These are phyloP conservation scores for Drosophila tripunctata DNA, from an alignment of 2,888 invertebrate species.

Conservation along the genomic window DNA sequence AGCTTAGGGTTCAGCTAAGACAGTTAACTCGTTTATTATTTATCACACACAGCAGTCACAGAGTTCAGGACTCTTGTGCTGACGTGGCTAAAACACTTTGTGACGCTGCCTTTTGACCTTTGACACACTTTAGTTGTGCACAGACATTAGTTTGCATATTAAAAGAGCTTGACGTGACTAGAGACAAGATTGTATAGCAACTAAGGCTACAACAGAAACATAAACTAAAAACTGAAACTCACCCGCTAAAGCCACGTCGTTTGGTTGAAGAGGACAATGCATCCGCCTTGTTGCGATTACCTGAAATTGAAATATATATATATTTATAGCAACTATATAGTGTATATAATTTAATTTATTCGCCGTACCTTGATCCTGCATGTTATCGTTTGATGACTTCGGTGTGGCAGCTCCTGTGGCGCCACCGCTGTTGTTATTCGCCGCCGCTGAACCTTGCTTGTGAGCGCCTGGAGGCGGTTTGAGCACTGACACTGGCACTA, in stretches of 20 bases:
- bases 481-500: slow-evolving; percentile 91
- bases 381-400: slow-evolving; percentile 77
- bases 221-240: slow-evolving; percentile 86
- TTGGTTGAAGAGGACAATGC: slow-evolving; percentile 91
- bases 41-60: slow-evolving; percentile 17
- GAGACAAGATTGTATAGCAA: neutral
- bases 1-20: slow-evolving; percentile 10
- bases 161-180: slow-evolving; percentile 9
- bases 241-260: slow-evolving; percentile 93
- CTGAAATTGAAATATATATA: slow-evolving; percentile 68
- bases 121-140: slow-evolving; percentile 10
- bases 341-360: neutral
- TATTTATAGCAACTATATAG: neutral
- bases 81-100: slow-evolving; percentile 15
- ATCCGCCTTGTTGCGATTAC: slow-evolving; percentile 84
- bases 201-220: too few species aligned
- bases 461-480: slow-evolving; percentile 89
- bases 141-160: slow-evolving; percentile 34
- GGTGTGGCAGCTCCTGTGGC: slow-evolving; percentile 54
- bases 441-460: slow-evolving; percentile 64
- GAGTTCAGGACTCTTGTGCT: slow-evolving; percentile 15
- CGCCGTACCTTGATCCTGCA: slow-evolving; percentile 83
- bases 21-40: slow-evolving; percentile 23
- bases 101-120: slow-evolving; percentile 18
- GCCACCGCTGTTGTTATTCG: slow-evolving; percentile 10